Conservation (phyloP, 1,140 invertebrate species). For the Onthophagus taurus region DNA sequence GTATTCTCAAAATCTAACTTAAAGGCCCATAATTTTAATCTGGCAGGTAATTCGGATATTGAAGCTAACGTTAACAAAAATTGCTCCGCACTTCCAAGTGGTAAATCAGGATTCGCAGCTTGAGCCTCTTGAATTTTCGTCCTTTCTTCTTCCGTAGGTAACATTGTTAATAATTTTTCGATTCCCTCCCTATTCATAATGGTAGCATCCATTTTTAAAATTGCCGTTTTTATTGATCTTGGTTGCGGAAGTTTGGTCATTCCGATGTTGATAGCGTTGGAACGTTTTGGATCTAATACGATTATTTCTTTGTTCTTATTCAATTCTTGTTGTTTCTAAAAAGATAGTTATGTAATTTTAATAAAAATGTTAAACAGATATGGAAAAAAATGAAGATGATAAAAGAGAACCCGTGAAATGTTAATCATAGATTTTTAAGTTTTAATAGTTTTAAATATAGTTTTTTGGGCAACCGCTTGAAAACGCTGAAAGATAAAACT, state of each 20-base stretch:
- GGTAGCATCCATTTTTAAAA: slow-evolving; percentile 95
- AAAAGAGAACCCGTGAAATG: too few species aligned
- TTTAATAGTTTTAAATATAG: too few species aligned
- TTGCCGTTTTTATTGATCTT: slow-evolving; percentile 94
- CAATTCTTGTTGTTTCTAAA: slow-evolving; percentile 83
- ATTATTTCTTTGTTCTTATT: slow-evolving; percentile 94
- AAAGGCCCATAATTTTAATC: slow-evolving; percentile 96
- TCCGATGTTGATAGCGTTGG: slow-evolving; percentile 99
- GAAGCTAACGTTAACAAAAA: slow-evolving; percentile 93
- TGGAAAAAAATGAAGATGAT: too few species aligned
- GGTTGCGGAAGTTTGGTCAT: slow-evolving; percentile 97
- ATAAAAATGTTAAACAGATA: too few species aligned
- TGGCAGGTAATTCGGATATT: slow-evolving; percentile 88
- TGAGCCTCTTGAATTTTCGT: slow-evolving; percentile 93
- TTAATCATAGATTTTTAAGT: too few species aligned
- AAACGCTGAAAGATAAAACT: too few species aligned
- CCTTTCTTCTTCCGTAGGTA: slow-evolving; percentile 95
- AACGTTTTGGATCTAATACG: slow-evolving; percentile 93
- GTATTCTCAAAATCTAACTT: slow-evolving; percentile 96
- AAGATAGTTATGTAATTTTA: slow-evolving; percentile 9
- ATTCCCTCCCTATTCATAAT: slow-evolving; percentile 98
- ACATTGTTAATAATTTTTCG: slow-evolving; percentile 95
- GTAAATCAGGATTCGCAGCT: slow-evolving; percentile 84
- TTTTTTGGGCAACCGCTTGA: too few species aligned
- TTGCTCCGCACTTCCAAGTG: slow-evolving; percentile 94